Conservation (phyloP, 2,888 invertebrate genomes). For the Ormyrus nitidulus region DNA sequence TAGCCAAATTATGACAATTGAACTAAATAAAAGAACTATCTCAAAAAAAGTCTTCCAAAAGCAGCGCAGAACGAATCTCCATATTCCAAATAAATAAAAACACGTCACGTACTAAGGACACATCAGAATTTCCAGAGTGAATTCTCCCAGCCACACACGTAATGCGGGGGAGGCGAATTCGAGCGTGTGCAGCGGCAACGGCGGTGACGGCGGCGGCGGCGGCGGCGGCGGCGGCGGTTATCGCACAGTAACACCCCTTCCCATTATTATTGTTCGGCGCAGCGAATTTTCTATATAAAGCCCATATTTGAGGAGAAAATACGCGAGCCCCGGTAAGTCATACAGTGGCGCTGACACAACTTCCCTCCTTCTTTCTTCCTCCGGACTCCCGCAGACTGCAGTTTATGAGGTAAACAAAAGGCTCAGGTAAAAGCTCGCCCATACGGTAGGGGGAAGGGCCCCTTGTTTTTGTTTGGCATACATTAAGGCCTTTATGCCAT, state of each 20-base stretch:
- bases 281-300: constrained; percentile 3
- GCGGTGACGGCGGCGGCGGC: not conserved
- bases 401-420: constrained; percentile 50
- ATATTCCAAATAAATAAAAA: too few species aligned
- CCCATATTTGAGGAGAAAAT: constrained; percentile 45
- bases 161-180: too few species aligned
- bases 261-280: not conserved
- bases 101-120: too few species aligned
- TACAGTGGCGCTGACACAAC: not conserved
- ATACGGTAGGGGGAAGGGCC: too few species aligned
- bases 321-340: not conserved
- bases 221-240: not conserved
- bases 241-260: not conserved
- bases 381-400: not conserved
- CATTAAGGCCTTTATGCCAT: constrained; percentile 47
- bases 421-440: constrained; percentile 21
- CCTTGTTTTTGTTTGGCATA: constrained; percentile 57
- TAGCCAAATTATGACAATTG: too few species aligned
- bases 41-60: too few species aligned
- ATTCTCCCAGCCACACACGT: too few species aligned
- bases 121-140: too few species aligned
- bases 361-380: constrained; percentile 11
- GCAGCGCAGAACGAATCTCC: too few species aligned
- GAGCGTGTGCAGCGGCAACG: not conserved
- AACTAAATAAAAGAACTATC: too few species aligned